These are phyloP conservation scores for Cantharis lateralis DNA, from an alignment of 2,888 invertebrate species.

Conservation along the genomic window DNA sequence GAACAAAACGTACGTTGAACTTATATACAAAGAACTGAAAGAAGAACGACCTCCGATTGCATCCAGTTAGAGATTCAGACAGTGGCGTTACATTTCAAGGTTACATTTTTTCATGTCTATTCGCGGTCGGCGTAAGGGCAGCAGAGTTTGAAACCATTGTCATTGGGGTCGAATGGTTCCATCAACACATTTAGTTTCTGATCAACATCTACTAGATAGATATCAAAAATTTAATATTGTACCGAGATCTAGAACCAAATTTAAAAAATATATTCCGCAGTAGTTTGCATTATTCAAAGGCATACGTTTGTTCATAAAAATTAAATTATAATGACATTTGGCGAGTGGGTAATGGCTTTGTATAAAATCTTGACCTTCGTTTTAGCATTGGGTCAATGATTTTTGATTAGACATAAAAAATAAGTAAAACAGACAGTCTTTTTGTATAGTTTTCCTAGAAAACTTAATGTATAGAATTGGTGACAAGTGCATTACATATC, in stretches of 20 bases:
- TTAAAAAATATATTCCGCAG: background rate
- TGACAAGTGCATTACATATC: background rate
- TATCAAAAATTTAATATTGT: too few relatives aligned
- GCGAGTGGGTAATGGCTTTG: background rate
- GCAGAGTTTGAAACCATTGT: background rate
- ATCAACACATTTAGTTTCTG: background rate
- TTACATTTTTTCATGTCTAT: slow-evolving; percentile 23
- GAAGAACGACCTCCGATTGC: slow-evolving; percentile 33
- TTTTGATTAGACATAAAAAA: background rate
- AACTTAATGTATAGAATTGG: background rate
- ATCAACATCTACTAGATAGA: background rate
- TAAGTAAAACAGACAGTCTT: background rate
- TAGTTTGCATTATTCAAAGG: background rate
- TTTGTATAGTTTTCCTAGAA: background rate
- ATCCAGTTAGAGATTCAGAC: slow-evolving; percentile 24
- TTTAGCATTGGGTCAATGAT: background rate
- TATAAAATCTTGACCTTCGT: background rate
- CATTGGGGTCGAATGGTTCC: background rate
- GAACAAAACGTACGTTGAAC: slow-evolving; percentile 16
- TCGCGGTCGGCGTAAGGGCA: background rate
- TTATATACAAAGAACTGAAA: slow-evolving; percentile 25
- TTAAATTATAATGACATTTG: background rate
- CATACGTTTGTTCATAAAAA: background rate
- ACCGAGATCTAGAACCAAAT: too few relatives aligned
- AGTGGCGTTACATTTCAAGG: slow-evolving; percentile 35